Conservation (phyloP, 2,888 invertebrate genomes). For the Megastigmus dorsalis region DNA sequence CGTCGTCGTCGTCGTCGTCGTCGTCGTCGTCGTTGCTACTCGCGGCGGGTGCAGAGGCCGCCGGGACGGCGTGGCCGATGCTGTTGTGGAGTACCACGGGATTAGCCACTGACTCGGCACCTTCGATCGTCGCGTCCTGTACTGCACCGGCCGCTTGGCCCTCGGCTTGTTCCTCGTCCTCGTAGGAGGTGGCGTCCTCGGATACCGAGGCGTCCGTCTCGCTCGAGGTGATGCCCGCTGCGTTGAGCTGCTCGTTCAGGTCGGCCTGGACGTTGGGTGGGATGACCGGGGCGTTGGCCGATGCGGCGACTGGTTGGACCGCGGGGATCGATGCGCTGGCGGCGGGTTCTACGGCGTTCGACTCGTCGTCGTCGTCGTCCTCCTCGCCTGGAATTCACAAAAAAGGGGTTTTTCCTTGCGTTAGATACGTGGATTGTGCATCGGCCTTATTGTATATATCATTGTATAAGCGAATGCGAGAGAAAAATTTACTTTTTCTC, state of each 20-base stretch:
- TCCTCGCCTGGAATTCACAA: slow-evolving; percentile 72
- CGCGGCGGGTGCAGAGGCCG: slow-evolving; percentile 60
- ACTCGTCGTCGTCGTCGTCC: slow-evolving; percentile 78
- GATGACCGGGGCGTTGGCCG: slow-evolving; percentile 57
- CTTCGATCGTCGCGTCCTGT: slow-evolving; percentile 73
- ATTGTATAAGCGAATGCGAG: not conserved
- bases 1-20: slow-evolving; percentile 68
- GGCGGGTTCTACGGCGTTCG: slow-evolving; percentile 69
- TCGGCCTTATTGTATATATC: not conserved
- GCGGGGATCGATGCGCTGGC: slow-evolving; percentile 73
- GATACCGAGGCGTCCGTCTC: slow-evolving; percentile 70
- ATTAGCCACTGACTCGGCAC: slow-evolving; percentile 64
- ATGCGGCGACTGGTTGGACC: slow-evolving; percentile 67
- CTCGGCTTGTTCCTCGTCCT: slow-evolving; percentile 72
- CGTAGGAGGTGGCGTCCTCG: slow-evolving; percentile 65
- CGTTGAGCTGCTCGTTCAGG: slow-evolving; percentile 69
- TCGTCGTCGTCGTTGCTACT: slow-evolving; percentile 71
- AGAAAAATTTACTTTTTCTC: not conserved
- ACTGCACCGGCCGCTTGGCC: slow-evolving; percentile 71
- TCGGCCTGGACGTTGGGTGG: slow-evolving; percentile 68
- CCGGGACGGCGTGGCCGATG: slow-evolving; percentile 62
- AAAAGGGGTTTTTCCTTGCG: slow-evolving; percentile 6
- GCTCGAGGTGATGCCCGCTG: slow-evolving; percentile 63
- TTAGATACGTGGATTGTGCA: not conserved
- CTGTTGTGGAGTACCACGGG: slow-evolving; percentile 58